phyloP scores from a whole-genome alignment of 2,797 vertebrate genomes.

The Diceros bicornis region DNA sequence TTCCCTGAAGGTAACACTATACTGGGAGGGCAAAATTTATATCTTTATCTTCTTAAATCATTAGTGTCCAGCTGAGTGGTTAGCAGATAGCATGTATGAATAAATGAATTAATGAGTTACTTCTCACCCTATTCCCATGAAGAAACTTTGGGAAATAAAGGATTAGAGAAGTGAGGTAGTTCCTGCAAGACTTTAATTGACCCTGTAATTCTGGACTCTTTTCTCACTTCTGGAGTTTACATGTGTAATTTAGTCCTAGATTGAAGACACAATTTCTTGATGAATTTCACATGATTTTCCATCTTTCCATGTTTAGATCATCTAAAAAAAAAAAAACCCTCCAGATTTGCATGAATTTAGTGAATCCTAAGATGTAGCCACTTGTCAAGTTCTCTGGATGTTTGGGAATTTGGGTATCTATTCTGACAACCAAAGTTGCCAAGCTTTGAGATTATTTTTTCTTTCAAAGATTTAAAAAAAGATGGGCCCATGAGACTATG shows the following conservation, averaged over 20 bases:
- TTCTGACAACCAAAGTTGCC: background rate
- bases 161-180: background rate
- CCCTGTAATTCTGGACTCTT: background rate
- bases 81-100: background rate
- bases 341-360: background rate
- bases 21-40: background rate
- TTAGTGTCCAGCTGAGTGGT: background rate
- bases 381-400: background rate
- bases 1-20: background rate
- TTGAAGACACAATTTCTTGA: background rate
- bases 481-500: background rate
- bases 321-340: background rate
- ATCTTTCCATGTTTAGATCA: background rate
- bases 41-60: background rate
- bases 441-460: background rate
- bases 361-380: background rate
- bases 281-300: background rate
- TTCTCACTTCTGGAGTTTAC: background rate
- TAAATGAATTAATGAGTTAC: background rate
- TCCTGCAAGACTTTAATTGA: background rate
- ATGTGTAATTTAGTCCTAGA: background rate
- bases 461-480: background rate
- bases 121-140: background rate
- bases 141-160: background rate
- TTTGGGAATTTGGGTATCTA: background rate